A percentile compares a stretch with the other conserved stretches of the same genome.
Evolutionary conservation across 1,140 invertebrate genomes (phyloP).

Genomic region (Sinella curviseta): DNA sequence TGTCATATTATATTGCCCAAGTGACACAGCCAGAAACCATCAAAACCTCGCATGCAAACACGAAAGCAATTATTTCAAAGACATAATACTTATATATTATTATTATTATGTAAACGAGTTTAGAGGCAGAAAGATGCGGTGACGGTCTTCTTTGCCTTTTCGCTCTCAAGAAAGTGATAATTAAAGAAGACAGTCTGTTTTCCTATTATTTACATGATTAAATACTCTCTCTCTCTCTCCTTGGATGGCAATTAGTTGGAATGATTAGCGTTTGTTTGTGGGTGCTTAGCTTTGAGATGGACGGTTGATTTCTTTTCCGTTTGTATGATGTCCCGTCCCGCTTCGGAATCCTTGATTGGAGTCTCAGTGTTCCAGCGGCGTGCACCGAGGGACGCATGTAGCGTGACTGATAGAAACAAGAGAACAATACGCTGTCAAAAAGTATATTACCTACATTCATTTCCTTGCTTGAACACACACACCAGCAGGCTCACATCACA

Average conservation of each 20-base stretch:
- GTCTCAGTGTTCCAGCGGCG: not conserved
- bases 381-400: not conserved
- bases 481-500: not conserved
- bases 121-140: too few relatives aligned
- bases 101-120: too few relatives aligned
- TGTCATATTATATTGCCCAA: too few relatives aligned
- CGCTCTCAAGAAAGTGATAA: too few relatives aligned
- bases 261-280: not conserved
- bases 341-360: not conserved
- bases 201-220: conserved; percentile 7
- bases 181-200: too few relatives aligned
- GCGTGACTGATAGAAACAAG: not conserved
- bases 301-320: not conserved
- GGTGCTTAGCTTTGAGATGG: not conserved
- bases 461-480: not conserved
- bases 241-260: not conserved
- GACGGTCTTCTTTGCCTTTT: too few relatives aligned
- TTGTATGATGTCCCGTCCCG: not conserved
- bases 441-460: too few relatives aligned
- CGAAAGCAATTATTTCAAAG: too few relatives aligned
- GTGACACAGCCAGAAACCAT: too few relatives aligned
- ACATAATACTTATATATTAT: too few relatives aligned
- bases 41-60: too few relatives aligned
- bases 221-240: not conserved
- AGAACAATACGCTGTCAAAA: not conserved